Evolutionary conservation across 2,888 invertebrate genomes (phyloP).

Genomic region (Syrphus vitripennis): DNA sequence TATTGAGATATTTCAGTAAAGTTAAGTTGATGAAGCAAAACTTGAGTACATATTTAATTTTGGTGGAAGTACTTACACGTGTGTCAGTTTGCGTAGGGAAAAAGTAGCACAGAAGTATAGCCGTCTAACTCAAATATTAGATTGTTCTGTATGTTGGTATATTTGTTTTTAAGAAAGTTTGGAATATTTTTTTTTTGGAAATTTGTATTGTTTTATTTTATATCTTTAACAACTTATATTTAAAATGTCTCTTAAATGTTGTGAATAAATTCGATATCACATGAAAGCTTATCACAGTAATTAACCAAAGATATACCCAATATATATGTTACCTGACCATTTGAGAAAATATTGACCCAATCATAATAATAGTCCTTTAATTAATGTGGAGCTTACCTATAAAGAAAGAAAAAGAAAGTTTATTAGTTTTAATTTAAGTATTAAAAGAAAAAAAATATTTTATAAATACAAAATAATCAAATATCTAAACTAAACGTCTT

Average conservation of each 20-base stretch:
- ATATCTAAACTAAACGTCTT: not conserved
- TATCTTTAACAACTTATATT: too few relatives aligned
- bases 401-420: not conserved
- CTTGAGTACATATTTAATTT: not conserved
- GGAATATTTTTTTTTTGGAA: too few relatives aligned
- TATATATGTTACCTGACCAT: slow-evolving; percentile 34
- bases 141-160: too few relatives aligned
- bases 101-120: too few relatives aligned
- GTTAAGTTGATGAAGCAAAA: not conserved
- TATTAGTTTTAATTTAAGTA: not conserved
- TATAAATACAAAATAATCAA: not conserved
- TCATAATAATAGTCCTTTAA: not conserved
- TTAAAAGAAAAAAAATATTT: not conserved
- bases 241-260: too few relatives aligned
- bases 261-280: fast-evolving
- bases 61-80: not conserved
- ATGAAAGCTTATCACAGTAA: not conserved
- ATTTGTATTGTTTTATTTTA: too few relatives aligned
- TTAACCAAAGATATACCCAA: not conserved
- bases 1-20: not conserved
- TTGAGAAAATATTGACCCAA: not conserved
- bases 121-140: too few relatives aligned
- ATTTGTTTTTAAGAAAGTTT: too few relatives aligned
- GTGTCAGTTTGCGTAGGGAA: not conserved
- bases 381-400: slow-evolving; percentile 36